phyloP scores from a whole-genome alignment of 2,113 vertebrate genomes.

The Erpornis zantholeuca region DNA sequence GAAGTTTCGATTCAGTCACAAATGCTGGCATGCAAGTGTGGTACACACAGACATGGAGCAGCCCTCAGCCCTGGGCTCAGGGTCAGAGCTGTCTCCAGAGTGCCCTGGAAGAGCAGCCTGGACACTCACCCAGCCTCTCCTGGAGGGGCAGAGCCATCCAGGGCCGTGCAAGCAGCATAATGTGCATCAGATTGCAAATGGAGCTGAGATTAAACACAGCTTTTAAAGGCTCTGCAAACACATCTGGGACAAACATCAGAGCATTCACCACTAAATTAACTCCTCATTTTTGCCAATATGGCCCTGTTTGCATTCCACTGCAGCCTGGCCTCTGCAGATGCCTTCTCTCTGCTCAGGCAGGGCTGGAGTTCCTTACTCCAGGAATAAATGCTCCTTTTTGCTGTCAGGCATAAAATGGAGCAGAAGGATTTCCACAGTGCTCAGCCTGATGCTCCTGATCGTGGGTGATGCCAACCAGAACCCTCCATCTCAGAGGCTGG shows the following conservation, averaged over 20 bases:
- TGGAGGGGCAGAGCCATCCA: neutral
- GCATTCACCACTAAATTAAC: neutral
- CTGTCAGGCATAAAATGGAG: neutral
- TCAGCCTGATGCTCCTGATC: neutral
- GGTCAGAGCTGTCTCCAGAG: neutral
- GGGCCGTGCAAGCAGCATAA: neutral
- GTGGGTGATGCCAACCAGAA: neutral
- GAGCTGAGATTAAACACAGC: neutral
- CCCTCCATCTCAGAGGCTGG: neutral
- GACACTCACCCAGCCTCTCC: neutral
- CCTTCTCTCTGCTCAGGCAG: neutral
- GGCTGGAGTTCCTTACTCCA: neutral
- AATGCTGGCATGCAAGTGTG: neutral
- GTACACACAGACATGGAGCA: rapidly evolving
- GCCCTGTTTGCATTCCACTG: neutral
- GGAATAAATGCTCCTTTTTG: neutral
- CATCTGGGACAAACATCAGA: neutral
- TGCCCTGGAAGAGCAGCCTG: neutral
- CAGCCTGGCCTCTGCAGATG: neutral
- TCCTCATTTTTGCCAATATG: neutral
- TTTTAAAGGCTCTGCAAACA: constrained; percentile 8
- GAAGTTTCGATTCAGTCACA: neutral
- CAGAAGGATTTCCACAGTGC: neutral
- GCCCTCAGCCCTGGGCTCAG: neutral
- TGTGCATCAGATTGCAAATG: neutral